Percentiles rank a stretch among this genome's conserved stretches.
Evolutionary conservation across 2,113 vertebrate species (phyloP).

Genomic region (Oreocharis arfaki): DNA sequence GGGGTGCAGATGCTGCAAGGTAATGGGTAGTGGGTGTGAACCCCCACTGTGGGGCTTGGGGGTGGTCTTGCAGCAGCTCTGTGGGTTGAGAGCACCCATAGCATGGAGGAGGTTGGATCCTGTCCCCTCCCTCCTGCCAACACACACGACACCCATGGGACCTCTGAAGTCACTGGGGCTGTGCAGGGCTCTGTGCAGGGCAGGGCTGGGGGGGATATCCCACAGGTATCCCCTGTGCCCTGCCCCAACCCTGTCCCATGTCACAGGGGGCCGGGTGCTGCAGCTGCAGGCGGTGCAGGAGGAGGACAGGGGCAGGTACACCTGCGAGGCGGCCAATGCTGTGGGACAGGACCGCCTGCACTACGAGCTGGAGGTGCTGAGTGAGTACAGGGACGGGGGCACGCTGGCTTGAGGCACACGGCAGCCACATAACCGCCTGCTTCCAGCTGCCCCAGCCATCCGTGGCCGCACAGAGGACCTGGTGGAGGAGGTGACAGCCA

Average conservation of each 20-base stretch:
- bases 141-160: rapidly evolving
- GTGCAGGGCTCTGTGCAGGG: rapidly evolving
- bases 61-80: background rate
- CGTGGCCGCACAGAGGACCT: slow-evolving; percentile 68
- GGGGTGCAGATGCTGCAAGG: slow-evolving; percentile 80
- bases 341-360: slow-evolving; percentile 84
- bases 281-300: slow-evolving; percentile 77
- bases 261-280: slow-evolving; percentile 82
- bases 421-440: background rate
- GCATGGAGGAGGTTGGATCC: background rate
- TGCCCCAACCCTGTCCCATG: background rate
- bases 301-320: slow-evolving; percentile 82
- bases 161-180: background rate
- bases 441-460: slow-evolving; percentile 81
- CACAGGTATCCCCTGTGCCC: too few relatives aligned
- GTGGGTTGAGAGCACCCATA: background rate
- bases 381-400: slow-evolving; percentile 57
- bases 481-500: slow-evolving; percentile 78
- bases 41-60: background rate
- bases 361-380: slow-evolving; percentile 83
- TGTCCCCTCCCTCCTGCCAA: background rate
- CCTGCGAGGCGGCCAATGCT: slow-evolving; percentile 82
- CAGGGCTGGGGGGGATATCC: background rate
- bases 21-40: slow-evolving; percentile 6
- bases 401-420: rapidly evolving